Conservation (phyloP, 2,113 vertebrate genomes). For the Argyrosomus japonicus region DNA sequence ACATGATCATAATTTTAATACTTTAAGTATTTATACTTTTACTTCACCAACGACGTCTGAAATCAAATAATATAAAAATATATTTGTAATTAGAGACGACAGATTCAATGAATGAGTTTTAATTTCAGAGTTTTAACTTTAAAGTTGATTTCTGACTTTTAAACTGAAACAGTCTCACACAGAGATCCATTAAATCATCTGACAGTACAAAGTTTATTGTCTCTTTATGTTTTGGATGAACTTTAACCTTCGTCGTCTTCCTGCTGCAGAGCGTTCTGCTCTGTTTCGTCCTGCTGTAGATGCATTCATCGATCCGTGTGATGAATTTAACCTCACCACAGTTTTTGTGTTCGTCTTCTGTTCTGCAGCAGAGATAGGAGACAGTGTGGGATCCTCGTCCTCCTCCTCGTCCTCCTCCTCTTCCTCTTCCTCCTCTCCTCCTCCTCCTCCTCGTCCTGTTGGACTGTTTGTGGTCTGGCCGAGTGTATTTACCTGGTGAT, state of each 20-base stretch:
- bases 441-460: background rate
- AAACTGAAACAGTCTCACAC: background rate
- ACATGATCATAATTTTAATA: too few species aligned
- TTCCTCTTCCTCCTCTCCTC: background rate
- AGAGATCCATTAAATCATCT: too few species aligned
- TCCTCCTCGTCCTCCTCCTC: background rate
- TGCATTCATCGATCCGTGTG: background rate
- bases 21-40: too few species aligned
- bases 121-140: background rate
- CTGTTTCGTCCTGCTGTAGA: too few species aligned
- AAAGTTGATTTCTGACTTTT: background rate
- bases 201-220: background rate
- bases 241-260: too few species aligned
- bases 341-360: background rate
- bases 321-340: background rate
- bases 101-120: background rate
- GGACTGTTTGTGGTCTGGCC: conserved; percentile 62
- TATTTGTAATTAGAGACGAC: background rate
- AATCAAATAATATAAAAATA: too few species aligned
- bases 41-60: too few species aligned
- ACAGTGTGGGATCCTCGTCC: background rate
- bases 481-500: conserved; percentile 82
- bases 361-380: background rate
- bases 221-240: background rate
- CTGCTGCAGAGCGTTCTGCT: too few species aligned